Percentiles rank a stretch among this genome's conserved stretches.
phyloP scores from a whole-genome alignment of 2,888 invertebrate genomes.

The Syrista parreyssii region DNA sequence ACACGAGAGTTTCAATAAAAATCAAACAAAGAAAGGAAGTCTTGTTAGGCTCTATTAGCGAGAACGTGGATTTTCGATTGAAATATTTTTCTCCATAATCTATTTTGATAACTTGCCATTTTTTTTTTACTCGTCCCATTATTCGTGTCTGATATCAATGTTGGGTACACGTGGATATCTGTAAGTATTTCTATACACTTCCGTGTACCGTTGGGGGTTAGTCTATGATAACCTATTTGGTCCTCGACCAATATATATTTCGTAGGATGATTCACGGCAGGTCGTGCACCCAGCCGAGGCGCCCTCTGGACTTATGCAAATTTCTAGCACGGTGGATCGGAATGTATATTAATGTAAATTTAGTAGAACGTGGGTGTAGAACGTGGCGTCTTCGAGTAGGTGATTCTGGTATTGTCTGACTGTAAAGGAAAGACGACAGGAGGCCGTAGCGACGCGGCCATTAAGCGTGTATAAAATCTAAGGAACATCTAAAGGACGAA shows the following conservation, averaged over 20 bases:
- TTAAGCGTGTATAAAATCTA: neutral
- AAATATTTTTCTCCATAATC: neutral
- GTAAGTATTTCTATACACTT: too few species aligned
- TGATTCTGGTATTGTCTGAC: neutral
- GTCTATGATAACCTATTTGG: neutral
- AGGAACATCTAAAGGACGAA: neutral
- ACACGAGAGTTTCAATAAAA: neutral
- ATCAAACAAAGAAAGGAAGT: neutral
- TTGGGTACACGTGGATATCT: too few species aligned
- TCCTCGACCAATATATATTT: neutral
- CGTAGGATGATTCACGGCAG: neutral
- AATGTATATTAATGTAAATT: constrained; percentile 1
- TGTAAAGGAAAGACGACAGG: neutral
- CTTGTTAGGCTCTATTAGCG: accelerated
- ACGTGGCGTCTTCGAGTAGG: neutral
- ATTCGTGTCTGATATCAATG: too few species aligned
- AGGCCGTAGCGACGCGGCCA: neutral
- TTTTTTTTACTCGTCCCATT: neutral
- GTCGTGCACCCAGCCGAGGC: neutral
- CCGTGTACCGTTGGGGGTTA: neutral
- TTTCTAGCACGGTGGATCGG: neutral
- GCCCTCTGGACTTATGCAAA: neutral
- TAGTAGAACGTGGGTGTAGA: neutral
- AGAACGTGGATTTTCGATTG: neutral
- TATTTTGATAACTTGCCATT: neutral